A percentile compares a stretch with the other conserved stretches of the same genome.
phyloP scores from a whole-genome alignment of 1,140 invertebrate species.

The Sinonovacula constricta region DNA sequence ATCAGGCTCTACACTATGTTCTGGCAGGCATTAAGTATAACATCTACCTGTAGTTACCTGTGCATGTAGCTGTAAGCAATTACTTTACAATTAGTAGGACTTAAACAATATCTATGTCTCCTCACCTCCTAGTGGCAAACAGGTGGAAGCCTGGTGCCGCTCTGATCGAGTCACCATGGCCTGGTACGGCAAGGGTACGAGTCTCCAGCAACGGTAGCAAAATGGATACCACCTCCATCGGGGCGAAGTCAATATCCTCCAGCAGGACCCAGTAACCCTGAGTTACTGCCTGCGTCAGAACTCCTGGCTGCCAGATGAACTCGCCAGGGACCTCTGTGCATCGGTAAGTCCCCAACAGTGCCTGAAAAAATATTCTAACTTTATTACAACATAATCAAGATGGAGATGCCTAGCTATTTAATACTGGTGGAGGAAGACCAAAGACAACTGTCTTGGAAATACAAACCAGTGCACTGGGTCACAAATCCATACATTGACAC shows the following conservation, averaged over 20 bases:
- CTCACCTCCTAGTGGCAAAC: conserved; percentile 92
- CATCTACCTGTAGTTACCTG: neutral
- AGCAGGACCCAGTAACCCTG: conserved; percentile 95
- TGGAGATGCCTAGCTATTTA: too few relatives aligned
- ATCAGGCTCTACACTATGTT: too few relatives aligned
- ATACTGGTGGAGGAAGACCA: too few relatives aligned
- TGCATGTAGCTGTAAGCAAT: neutral
- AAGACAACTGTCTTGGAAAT: neutral
- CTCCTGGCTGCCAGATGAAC: conserved; percentile 97
- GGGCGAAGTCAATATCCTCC: conserved; percentile 97
- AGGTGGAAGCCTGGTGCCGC: conserved; percentile 92
- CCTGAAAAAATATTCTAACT: conserved; percentile 80
- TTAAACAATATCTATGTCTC: too few relatives aligned
- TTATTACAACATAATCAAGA: too few relatives aligned
- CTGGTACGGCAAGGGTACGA: conserved; percentile 89
- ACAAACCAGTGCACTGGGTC: neutral
- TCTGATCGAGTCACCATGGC: conserved; percentile 89
- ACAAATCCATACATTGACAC: too few relatives aligned
- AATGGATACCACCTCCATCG: conserved; percentile 94
- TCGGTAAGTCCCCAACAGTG: conserved; percentile 94
- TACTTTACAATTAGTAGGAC: neutral
- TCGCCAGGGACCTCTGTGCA: conserved; percentile 98
- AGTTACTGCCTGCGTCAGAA: conserved; percentile 86
- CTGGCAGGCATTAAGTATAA: conserved; percentile 1
- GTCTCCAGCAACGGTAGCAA: conserved; percentile 92